Conservation (phyloP, 2,797 vertebrate genomes). For the Podarcis lilfordi region DNA sequence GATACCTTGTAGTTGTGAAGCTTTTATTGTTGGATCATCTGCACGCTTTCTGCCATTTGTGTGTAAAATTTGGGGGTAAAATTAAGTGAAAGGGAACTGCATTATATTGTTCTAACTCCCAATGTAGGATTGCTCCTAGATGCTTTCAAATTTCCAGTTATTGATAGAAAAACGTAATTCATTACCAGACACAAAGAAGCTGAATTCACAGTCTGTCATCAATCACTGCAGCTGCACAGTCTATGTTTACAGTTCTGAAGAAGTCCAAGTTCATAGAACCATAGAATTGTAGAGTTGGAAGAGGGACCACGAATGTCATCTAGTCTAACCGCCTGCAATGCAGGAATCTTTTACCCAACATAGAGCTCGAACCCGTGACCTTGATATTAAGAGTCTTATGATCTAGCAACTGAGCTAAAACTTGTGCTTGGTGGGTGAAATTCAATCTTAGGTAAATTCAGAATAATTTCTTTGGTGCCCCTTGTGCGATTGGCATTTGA, state of each 20-base stretch:
- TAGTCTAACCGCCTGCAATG: too few relatives aligned
- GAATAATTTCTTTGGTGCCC: not conserved
- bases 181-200: not conserved
- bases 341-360: too few relatives aligned
- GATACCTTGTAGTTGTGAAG: constrained; percentile 9
- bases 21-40: not conserved
- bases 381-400: too few relatives aligned
- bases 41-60: not conserved
- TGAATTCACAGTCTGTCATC: not conserved
- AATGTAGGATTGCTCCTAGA: not conserved
- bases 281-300: too few relatives aligned
- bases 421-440: not conserved
- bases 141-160: not conserved
- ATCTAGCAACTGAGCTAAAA: too few relatives aligned
- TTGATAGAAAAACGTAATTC: not conserved
- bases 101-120: not conserved
- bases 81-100: not conserved
- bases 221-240: not conserved
- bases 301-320: too few relatives aligned
- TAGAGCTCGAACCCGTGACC: too few relatives aligned
- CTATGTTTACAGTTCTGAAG: not conserved
- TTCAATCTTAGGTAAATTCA: not conserved
- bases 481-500: not conserved
- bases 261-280: not conserved
- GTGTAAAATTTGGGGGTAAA: too few relatives aligned